phyloP scores from a whole-genome alignment of 2,888 invertebrate genomes.

The Pinctada fucata region DNA sequence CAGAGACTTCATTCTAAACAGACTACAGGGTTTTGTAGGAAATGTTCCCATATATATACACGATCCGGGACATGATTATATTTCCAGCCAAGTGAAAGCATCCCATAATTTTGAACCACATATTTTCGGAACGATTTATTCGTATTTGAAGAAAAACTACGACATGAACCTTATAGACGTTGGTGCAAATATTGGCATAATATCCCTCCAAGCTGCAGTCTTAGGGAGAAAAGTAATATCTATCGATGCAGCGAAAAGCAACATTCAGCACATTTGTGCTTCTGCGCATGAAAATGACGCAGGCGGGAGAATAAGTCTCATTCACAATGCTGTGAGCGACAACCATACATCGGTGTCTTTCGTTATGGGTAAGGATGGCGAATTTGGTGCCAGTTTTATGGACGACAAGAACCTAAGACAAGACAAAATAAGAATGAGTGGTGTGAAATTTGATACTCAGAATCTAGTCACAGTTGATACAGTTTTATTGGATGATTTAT shows the following conservation, averaged over 20 bases:
- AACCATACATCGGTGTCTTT: background rate
- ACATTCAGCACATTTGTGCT: conserved; percentile 24
- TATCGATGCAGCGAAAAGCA: conserved; percentile 7
- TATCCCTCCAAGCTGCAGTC: too few species aligned
- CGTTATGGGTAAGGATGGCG: background rate
- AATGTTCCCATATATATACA: conserved; percentile 8
- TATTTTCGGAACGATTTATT: background rate
- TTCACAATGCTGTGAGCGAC: conserved; percentile 16
- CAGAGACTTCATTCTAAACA: too few species aligned
- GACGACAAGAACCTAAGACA: background rate
- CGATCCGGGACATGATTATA: conserved; percentile 1
- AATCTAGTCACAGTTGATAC: background rate
- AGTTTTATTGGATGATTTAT: conserved; percentile 15
- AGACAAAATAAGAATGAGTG: background rate
- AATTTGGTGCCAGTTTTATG: background rate
- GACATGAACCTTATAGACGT: too few species aligned
- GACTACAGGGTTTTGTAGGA: background rate
- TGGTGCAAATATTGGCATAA: too few species aligned
- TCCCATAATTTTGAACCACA: background rate
- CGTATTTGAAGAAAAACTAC: too few species aligned
- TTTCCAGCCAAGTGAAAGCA: conserved; percentile 7
- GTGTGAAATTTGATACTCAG: background rate
- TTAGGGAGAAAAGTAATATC: background rate
- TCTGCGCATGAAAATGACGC: conserved; percentile 5
- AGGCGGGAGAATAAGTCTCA: conserved; percentile 7